A percentile compares a stretch with the other conserved stretches of the same genome.
phyloP scores from a whole-genome alignment of 1,140 invertebrate genomes.

The Drosophila hydei region DNA sequence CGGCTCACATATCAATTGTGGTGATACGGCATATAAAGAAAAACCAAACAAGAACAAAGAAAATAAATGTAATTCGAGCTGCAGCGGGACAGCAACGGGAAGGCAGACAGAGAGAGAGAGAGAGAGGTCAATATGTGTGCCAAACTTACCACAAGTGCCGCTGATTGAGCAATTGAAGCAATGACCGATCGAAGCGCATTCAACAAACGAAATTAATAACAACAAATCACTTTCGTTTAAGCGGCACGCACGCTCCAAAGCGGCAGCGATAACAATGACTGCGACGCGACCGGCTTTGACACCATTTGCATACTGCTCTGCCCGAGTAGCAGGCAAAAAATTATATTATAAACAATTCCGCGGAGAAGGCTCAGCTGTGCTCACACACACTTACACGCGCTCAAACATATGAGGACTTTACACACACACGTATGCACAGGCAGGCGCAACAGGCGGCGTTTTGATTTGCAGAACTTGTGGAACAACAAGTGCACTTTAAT shows the following conservation, averaged over 20 bases:
- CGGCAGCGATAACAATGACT: constrained; percentile 24
- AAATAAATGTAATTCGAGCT: constrained; percentile 53
- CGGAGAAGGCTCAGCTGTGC: constrained; percentile 60
- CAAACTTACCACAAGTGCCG: constrained; percentile 73
- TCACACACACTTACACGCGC: constrained; percentile 26
- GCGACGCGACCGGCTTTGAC: constrained; percentile 67
- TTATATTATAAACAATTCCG: constrained; percentile 66
- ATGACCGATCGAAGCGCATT: constrained; percentile 51
- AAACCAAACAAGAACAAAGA: constrained; percentile 34
- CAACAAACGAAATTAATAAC: constrained; percentile 49
- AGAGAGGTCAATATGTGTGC: constrained; percentile 49
- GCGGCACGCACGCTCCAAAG: constrained; percentile 35
- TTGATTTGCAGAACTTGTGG: constrained; percentile 23
- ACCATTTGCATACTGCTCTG: constrained; percentile 63
- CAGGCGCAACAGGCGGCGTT: constrained; percentile 62
- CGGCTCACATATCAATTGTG: constrained; percentile 51
- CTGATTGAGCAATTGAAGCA: constrained; percentile 74
- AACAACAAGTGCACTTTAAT: constrained; percentile 31
- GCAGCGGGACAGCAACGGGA: neutral
- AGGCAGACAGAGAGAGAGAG: neutral
- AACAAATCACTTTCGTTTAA: constrained; percentile 75
- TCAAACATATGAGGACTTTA: constrained; percentile 26
- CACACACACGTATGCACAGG: neutral
- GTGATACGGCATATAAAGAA: constrained; percentile 57
- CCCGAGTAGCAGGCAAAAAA: constrained; percentile 38